Evolutionary conservation across 2,113 vertebrate genomes (phyloP).

Genomic region (Aviceda subcristata): DNA sequence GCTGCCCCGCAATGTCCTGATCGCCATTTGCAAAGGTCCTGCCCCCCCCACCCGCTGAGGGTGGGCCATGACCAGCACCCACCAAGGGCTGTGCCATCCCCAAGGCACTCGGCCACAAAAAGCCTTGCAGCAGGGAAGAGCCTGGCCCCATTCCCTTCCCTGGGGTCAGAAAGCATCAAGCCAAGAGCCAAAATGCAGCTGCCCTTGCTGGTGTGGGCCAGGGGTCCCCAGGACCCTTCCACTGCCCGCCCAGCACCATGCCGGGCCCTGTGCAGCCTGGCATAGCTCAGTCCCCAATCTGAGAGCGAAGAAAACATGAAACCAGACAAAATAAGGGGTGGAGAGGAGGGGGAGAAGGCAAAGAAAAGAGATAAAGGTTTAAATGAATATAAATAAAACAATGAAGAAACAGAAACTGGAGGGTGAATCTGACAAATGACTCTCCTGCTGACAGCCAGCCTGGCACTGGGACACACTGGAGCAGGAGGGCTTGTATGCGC

Average conservation of each 20-base stretch:
- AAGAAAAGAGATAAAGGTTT: background rate
- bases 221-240: background rate
- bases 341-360: background rate
- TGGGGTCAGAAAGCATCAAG: background rate
- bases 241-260: background rate
- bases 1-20: background rate
- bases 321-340: background rate
- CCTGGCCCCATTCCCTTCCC: background rate
- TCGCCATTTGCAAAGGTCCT: background rate
- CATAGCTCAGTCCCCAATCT: background rate
- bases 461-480: background rate
- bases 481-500: accelerated
- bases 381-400: background rate
- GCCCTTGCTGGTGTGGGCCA: accelerated
- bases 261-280: background rate
- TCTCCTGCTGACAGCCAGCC: background rate
- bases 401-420: background rate
- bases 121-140: accelerated
- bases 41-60: accelerated
- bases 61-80: accelerated
- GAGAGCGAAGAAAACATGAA: background rate
- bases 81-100: accelerated
- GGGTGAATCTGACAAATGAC: background rate
- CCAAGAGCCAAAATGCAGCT: background rate
- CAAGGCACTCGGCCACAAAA: background rate